Percentiles rank a stretch among this genome's conserved stretches.
These are phyloP conservation scores for Podarcis lilfordi DNA, from an alignment of 2,797 vertebrate genomes.

Conservation along the genomic window DNA sequence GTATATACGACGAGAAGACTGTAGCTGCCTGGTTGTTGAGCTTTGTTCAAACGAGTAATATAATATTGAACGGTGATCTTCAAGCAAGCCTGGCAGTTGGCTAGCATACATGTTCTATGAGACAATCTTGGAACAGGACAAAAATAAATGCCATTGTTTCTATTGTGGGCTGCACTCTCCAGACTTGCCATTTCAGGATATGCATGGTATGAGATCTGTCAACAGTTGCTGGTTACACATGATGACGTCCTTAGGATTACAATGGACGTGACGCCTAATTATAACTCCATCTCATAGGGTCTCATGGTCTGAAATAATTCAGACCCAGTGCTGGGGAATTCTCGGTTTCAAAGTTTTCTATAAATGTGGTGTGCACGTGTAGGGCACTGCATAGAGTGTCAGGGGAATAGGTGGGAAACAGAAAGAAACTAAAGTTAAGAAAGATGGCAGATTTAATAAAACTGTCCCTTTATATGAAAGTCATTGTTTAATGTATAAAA, in stretches of 20 bases:
- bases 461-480: not conserved
- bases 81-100: conserved; percentile 64
- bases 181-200: conserved; percentile 90
- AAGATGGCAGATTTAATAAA: not conserved
- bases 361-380: conserved; percentile 25
- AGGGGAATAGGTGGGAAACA: not conserved
- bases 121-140: conserved; percentile 80
- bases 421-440: not conserved
- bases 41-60: conserved; percentile 66
- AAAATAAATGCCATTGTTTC: conserved; percentile 81
- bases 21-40: conserved; percentile 23
- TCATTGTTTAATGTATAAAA: not conserved
- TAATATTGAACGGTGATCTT: conserved; percentile 62
- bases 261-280: conserved; percentile 91
- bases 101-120: conserved; percentile 79
- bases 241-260: conserved; percentile 91
- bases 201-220: conserved; percentile 93
- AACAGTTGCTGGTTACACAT: conserved; percentile 94
- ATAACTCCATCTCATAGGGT: conserved; percentile 86
- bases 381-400: not conserved
- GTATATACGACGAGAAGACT: conserved; percentile 42
- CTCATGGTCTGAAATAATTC: conserved; percentile 85
- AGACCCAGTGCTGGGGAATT: conserved; percentile 83
- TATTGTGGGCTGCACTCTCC: conserved; percentile 83
- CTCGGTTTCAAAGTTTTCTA: conserved; percentile 70